These are phyloP conservation scores for Chloroceryle inda DNA, from an alignment of 2,797 vertebrate species.

Conservation along the genomic window DNA sequence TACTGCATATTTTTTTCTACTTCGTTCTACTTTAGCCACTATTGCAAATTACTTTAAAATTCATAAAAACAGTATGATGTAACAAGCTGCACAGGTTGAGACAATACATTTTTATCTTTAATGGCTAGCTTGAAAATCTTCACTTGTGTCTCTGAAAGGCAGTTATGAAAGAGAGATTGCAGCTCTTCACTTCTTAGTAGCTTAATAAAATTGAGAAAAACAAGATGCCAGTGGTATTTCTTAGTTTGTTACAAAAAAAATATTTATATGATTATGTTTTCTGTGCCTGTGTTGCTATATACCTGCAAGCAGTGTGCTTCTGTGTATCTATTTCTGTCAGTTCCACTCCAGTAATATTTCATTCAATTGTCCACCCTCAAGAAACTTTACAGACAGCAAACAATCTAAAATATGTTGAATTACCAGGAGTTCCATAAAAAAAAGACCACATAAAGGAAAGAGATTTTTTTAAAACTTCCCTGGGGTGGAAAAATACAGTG, in stretches of 20 bases:
- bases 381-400: background rate
- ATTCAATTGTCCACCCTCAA: background rate
- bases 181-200: constrained; percentile 29
- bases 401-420: background rate
- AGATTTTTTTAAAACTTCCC: background rate
- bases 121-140: constrained; percentile 51
- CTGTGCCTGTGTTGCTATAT: background rate
- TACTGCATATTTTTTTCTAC: background rate
- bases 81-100: background rate
- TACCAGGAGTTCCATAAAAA: background rate
- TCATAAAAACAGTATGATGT: background rate
- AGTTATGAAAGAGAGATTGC: constrained; percentile 48
- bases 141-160: constrained; percentile 34
- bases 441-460: background rate
- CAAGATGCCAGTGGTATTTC: background rate
- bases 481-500: background rate
- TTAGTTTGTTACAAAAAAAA: background rate
- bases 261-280: background rate
- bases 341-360: background rate
- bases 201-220: constrained; percentile 15
- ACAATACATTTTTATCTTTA: constrained; percentile 35
- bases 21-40: background rate
- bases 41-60: constrained; percentile 34
- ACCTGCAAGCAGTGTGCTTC: background rate
- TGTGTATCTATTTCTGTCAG: background rate